Percentiles rank a stretch among this genome's conserved stretches.
Conservation (phyloP, 2,888 invertebrate species). For the Cylindroiulus punctatus region DNA sequence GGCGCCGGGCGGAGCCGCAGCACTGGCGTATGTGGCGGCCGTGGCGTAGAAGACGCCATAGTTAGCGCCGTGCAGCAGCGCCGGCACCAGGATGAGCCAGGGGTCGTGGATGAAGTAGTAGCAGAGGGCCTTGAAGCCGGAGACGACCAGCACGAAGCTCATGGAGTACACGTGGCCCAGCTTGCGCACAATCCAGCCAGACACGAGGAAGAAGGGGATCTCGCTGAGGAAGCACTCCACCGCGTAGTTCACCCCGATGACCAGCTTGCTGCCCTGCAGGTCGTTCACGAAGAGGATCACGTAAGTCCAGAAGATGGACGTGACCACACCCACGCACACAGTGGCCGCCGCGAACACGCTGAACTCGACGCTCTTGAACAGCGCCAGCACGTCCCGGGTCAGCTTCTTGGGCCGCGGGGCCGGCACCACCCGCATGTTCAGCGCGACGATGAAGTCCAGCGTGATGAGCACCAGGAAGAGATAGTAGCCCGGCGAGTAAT, state of each 20-base stretch:
- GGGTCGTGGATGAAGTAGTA: conserved; percentile 83
- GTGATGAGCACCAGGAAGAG: conserved; percentile 73
- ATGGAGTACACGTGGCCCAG: conserved; percentile 85
- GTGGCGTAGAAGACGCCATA: conserved; percentile 86
- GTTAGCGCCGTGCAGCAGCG: conserved; percentile 86
- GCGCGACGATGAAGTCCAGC: conserved; percentile 70
- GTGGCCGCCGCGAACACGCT: conserved; percentile 55
- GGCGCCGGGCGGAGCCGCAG: conserved; percentile 83
- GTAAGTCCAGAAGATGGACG: conserved; percentile 57
- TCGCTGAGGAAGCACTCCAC: conserved; percentile 87
- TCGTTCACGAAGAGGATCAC: conserved; percentile 55
- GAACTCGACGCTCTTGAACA: conserved; percentile 28
- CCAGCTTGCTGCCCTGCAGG: conserved; percentile 65
- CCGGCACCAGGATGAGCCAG: conserved; percentile 86
- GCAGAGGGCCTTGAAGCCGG: conserved; percentile 81
- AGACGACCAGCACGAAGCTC: conserved; percentile 81
- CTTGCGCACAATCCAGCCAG: conserved; percentile 79
- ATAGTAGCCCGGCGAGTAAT: conserved; percentile 84
- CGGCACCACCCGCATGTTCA: conserved; percentile 41
- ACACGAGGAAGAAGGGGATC: conserved; percentile 86
- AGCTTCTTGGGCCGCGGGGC: conserved; percentile 52
- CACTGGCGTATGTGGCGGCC: conserved; percentile 87
- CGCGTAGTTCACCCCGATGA: conserved; percentile 79
- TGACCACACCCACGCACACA: conserved; percentile 56
- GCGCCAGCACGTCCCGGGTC: conserved; percentile 14